phyloP scores from a whole-genome alignment of 2,888 invertebrate genomes.

The Patella pellucida region DNA sequence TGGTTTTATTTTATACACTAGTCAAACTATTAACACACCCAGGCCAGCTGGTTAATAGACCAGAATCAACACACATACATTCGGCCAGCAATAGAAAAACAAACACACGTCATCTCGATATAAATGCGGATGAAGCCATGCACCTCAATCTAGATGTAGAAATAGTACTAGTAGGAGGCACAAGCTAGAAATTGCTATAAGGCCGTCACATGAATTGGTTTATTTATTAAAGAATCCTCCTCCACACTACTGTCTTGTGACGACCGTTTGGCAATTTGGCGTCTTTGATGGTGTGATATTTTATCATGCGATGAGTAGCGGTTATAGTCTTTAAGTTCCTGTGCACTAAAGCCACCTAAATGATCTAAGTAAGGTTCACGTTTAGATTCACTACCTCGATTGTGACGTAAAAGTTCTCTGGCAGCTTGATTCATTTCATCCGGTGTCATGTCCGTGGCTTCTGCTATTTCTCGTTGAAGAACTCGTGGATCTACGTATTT shows the following conservation, averaged over 20 bases:
- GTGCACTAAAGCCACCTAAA: constrained; percentile 60
- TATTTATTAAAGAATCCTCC: constrained; percentile 47
- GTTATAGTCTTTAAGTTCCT: constrained; percentile 67
- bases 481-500: constrained; percentile 95
- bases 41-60: too few relatives aligned
- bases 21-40: too few relatives aligned
- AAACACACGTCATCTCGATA: too few relatives aligned
- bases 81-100: too few relatives aligned
- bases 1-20: too few relatives aligned
- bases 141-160: too few relatives aligned
- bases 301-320: constrained; percentile 58
- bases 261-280: constrained; percentile 37
- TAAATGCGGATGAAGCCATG: too few relatives aligned
- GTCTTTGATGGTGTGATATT: neutral
- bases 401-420: constrained; percentile 79
- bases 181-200: constrained; percentile 55
- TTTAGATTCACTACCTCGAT: constrained; percentile 18
- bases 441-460: constrained; percentile 94
- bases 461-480: constrained; percentile 95
- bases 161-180: neutral
- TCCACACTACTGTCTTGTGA: constrained; percentile 39
- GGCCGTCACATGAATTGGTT: constrained; percentile 64
- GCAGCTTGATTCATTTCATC: constrained; percentile 98
- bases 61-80: too few relatives aligned
- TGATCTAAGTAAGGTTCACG: constrained; percentile 59